Base-by-base conservation (phyloP, 2,113 vertebrate genomes). In the Megatriorchis doriae region DNA sequence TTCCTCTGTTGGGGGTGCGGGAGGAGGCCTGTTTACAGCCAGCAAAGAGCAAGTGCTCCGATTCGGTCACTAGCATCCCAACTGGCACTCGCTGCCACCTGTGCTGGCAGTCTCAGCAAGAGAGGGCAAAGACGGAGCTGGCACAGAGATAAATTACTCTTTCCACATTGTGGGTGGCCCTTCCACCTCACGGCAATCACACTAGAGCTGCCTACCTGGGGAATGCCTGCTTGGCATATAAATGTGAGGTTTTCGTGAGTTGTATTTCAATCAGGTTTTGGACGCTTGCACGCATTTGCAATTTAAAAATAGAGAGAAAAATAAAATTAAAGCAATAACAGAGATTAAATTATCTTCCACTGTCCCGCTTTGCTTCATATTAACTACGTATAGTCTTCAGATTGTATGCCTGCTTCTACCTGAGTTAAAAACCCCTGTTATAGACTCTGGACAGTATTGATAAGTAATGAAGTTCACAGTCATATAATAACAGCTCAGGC, bases 21-120 rank as follows among this genome's bases (percentile, higher is more conserved):
- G 5, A 45, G 43, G 10, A 32, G 5, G 10, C 3, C 29, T 16
- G 10, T 2, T 50, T 2, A 10, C 6, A 42, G 65, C 32, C 0
- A 0, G n/a, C 36, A 38, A 26, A 6, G 7, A 81, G 15, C 3
- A 23, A 42, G 43, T 13, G 48, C 14, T 42, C 52, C 84, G 23
- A 0, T 2, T 16, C 2, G 4, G 48, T 16, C 88, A 16, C 53
- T 15, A 14, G 45, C 48, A 58, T 13, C 27, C 40, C 71, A 36
- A 21, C 23, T 29, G 81, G 42, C 43, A 52, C 52, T 29, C 9
- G 9, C 45, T 74, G 71, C 32, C 61, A 43, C 70, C 74, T 0
- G 0, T 2, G 29, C 29, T 10, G 22, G 52, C 74, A 63, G 47
- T 7, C 45, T 27, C 40, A 59, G 77, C 63, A 23, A 23, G 29